These are phyloP conservation scores for Drosophila quadrilineata DNA, from an alignment of 1,140 invertebrate genomes.

Conservation along the genomic window DNA sequence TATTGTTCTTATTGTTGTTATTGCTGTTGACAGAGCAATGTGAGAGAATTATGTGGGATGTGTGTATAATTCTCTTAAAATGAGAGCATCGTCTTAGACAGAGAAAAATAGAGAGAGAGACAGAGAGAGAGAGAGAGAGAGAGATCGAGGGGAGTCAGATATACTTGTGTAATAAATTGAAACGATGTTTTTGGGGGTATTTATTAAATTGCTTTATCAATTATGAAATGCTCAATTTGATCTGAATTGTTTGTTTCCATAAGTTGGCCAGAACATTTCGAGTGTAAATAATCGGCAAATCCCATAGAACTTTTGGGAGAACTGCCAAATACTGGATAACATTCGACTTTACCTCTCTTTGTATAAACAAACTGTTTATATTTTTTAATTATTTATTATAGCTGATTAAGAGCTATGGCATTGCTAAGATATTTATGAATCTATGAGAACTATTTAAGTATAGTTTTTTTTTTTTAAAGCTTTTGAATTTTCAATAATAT, in stretches of 20 bases:
- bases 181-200: slow-evolving; percentile 2
- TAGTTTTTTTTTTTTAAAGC: no score
- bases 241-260: slow-evolving; percentile 20
- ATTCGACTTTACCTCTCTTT: neutral
- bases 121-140: neutral
- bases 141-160: neutral
- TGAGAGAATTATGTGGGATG: no score
- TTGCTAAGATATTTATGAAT: neutral
- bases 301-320: neutral
- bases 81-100: neutral
- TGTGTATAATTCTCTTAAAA: no score
- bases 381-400: neutral
- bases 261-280: slow-evolving; percentile 4
- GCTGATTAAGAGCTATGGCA: no score
- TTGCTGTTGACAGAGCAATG: neutral
- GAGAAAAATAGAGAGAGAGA: neutral
- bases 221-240: slow-evolving; percentile 10
- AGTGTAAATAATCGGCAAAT: no score
- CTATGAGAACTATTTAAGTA: neutral
- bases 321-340: neutral
- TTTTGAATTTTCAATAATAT: no score
- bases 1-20: slow-evolving; percentile 34
- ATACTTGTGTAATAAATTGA: slow-evolving; percentile 6
- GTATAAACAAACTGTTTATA: neutral
- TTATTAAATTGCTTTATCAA: slow-evolving; percentile 21